Evolutionary conservation across 2,113 vertebrate genomes (phyloP).

Genomic region (Brienomyrus brachyistius): DNA sequence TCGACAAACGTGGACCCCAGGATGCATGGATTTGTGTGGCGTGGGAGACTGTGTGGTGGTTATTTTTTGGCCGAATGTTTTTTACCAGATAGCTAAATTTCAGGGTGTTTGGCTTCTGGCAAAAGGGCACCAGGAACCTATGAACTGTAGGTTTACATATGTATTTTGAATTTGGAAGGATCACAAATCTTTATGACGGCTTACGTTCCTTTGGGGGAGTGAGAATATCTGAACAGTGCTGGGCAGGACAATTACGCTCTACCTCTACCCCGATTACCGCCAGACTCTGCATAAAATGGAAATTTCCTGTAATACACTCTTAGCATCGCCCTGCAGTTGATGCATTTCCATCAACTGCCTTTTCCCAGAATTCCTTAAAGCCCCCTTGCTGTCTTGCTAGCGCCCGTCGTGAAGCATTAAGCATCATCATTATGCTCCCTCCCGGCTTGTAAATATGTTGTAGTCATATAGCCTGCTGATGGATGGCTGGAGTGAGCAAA

Average conservation of each 20-base stretch:
- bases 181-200: background rate
- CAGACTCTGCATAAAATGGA: background rate
- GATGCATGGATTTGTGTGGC: background rate
- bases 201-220: background rate
- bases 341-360: background rate
- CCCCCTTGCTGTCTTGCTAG: background rate
- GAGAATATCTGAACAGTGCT: background rate
- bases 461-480: background rate
- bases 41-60: background rate
- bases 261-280: background rate
- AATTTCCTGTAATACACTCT: background rate
- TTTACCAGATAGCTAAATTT: background rate
- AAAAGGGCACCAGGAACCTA: background rate
- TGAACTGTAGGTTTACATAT: background rate
- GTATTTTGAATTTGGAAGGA: background rate
- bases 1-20: background rate
- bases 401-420: background rate
- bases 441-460: background rate
- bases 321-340: background rate
- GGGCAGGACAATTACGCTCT: background rate
- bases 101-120: background rate
- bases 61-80: background rate
- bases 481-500: background rate
- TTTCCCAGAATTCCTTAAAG: constrained; percentile 13
- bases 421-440: background rate